Conservation (phyloP, 2,797 vertebrate genomes). For the Smutsia gigantea region DNA sequence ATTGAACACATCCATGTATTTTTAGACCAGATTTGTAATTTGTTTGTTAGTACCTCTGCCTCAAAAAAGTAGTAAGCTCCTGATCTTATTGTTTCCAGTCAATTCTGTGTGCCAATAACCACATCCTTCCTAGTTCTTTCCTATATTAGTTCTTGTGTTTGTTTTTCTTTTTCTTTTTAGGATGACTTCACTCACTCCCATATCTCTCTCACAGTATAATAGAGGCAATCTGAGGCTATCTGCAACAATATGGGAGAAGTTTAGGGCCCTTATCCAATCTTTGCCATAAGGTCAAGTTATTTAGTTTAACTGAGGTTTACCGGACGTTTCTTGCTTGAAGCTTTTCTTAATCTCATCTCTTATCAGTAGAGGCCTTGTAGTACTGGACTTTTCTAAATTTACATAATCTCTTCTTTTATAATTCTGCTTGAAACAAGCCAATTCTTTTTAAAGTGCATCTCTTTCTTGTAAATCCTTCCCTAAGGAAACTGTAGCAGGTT, state of each 20-base stretch:
- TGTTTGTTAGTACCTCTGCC: not conserved
- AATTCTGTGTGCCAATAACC: not conserved
- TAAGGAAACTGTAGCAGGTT: not conserved
- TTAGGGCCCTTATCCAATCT: not conserved
- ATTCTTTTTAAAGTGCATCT: conserved; percentile 4
- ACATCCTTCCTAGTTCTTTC: not conserved
- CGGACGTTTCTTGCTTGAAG: not conserved
- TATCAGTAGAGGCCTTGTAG: not conserved
- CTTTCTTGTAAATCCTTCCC: not conserved
- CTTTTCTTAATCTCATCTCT: not conserved
- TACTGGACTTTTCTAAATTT: not conserved
- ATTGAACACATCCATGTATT: not conserved
- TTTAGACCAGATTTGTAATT: not conserved
- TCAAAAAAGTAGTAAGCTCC: not conserved
- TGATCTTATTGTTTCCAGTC: conserved; percentile 2
- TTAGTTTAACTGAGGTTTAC: conserved; percentile 20
- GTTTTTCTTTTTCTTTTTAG: not conserved
- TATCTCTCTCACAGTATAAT: not conserved
- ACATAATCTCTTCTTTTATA: not conserved
- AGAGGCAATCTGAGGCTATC: not conserved
- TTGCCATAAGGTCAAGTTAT: not conserved
- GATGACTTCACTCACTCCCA: not conserved
- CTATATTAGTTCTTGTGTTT: not conserved
- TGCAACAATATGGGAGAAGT: not conserved
- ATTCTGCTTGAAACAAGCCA: conserved; percentile 4